A percentile compares a stretch with the other conserved stretches of the same genome.
Evolutionary conservation across 2,113 vertebrate species (phyloP).

Genomic region (Tachuris rubrigastra): DNA sequence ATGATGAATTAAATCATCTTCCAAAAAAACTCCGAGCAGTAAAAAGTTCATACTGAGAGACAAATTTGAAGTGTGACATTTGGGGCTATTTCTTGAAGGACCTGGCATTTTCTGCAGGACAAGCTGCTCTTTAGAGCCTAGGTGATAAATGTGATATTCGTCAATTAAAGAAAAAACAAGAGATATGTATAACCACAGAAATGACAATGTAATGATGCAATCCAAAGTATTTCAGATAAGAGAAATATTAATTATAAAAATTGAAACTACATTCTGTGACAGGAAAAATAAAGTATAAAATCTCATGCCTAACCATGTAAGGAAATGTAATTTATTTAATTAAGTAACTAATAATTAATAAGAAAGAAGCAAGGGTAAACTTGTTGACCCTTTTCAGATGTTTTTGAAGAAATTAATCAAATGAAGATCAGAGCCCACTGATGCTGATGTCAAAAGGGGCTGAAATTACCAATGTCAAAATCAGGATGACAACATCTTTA

Average conservation of each 20-base stretch:
- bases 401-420: neutral
- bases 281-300: neutral
- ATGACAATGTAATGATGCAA: neutral
- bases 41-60: neutral
- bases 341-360: neutral
- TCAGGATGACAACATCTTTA: neutral
- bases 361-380: neutral
- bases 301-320: neutral
- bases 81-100: slow-evolving; percentile 3
- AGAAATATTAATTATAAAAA: neutral
- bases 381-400: neutral
- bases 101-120: slow-evolving; percentile 30
- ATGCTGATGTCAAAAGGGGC: neutral
- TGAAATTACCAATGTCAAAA: neutral
- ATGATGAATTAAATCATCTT: neutral
- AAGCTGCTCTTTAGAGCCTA: neutral
- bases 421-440: neutral
- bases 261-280: neutral
- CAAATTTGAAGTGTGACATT: slow-evolving; percentile 39
- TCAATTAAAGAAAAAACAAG: neutral
- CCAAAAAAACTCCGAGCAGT: neutral
- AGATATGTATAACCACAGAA: neutral
- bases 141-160: neutral
- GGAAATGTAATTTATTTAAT: neutral
- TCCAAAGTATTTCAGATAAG: neutral